Evolutionary conservation across 2,797 vertebrate genomes (phyloP).

Genomic region (Siniperca obscura): DNA sequence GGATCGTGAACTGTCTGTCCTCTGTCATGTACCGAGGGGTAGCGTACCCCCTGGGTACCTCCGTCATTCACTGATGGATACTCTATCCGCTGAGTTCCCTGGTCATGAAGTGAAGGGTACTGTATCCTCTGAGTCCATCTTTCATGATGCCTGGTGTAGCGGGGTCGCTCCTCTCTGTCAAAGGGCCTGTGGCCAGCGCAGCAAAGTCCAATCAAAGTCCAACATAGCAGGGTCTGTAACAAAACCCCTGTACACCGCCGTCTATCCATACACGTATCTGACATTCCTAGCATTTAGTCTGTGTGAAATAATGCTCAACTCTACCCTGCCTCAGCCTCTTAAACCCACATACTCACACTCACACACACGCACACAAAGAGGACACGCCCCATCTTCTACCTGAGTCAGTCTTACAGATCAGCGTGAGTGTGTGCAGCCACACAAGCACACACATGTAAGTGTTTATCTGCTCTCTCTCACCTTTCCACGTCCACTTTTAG

Average conservation of each 20-base stretch:
- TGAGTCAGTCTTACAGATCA: conserved; percentile 84
- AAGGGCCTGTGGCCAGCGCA: conserved; percentile 76
- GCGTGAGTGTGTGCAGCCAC: conserved; percentile 55
- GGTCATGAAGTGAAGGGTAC: conserved; percentile 51
- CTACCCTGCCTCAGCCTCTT: conserved; percentile 81
- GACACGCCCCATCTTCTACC: conserved; percentile 82
- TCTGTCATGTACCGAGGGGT: conserved; percentile 48
- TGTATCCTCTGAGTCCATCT: conserved; percentile 63
- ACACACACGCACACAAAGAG: conserved; percentile 39
- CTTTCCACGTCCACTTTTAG: conserved; percentile 1
- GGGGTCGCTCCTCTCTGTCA: conserved; percentile 65
- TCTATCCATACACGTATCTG: conserved; percentile 56
- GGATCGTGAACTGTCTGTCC: conserved; percentile 70
- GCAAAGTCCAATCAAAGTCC: conserved; percentile 82
- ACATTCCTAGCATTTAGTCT: conserved; percentile 72
- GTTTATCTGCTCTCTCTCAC: conserved; percentile 40
- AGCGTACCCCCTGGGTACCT: conserved; percentile 46
- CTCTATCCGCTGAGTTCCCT: conserved; percentile 64
- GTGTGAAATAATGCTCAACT: conserved; percentile 67
- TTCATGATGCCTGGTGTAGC: conserved; percentile 67
- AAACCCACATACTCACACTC: conserved; percentile 65
- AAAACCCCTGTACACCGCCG: conserved; percentile 38
- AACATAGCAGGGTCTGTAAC: conserved; percentile 80
- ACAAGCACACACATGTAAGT: conserved; percentile 68
- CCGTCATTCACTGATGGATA: conserved; percentile 73